phyloP scores from a whole-genome alignment of 2,888 invertebrate species.

The Micoletzkya japonica region DNA sequence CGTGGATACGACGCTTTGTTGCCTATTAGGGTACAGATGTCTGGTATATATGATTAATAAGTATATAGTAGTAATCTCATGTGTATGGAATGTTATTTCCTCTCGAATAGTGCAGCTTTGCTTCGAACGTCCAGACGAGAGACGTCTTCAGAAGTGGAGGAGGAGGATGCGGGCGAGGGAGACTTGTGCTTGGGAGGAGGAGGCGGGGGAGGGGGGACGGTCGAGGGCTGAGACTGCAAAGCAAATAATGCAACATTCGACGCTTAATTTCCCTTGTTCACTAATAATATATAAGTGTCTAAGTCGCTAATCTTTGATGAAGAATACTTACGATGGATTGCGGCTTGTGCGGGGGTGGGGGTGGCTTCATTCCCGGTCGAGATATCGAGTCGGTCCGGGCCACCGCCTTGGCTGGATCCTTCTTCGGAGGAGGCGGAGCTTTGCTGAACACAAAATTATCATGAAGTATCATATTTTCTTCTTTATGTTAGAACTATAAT shows the following conservation, averaged over 20 bases:
- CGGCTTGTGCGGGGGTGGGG: conserved; percentile 40
- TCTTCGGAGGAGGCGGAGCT: conserved; percentile 21
- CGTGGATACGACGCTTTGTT: too few species aligned
- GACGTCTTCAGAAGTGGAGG: not conserved
- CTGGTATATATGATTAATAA: too few species aligned
- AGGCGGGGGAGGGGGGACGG: conserved; percentile 8
- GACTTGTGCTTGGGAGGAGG: conserved; percentile 18
- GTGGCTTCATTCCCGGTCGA: conserved; percentile 37
- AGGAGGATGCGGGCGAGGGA: too few species aligned
- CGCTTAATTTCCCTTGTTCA: not conserved
- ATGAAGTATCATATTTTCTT: not conserved
- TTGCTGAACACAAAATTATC: conserved; percentile 1
- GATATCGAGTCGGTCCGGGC: not conserved
- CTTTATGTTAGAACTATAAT: not conserved
- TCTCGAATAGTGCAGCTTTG: conserved; percentile 21
- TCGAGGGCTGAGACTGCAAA: not conserved
- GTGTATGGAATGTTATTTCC: conserved; percentile 27
- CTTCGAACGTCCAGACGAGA: not conserved
- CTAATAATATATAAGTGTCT: not conserved
- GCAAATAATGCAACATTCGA: not conserved
- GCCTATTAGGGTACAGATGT: too few species aligned
- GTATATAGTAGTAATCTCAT: too few species aligned
- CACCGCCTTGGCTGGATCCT: not conserved
- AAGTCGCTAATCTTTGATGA: not conserved
- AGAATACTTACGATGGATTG: not conserved